A percentile compares a stretch with the other conserved stretches of the same genome.
These are phyloP conservation scores for Tenthredo distinguenda DNA, from an alignment of 2,888 invertebrate species.

Conservation along the genomic window DNA sequence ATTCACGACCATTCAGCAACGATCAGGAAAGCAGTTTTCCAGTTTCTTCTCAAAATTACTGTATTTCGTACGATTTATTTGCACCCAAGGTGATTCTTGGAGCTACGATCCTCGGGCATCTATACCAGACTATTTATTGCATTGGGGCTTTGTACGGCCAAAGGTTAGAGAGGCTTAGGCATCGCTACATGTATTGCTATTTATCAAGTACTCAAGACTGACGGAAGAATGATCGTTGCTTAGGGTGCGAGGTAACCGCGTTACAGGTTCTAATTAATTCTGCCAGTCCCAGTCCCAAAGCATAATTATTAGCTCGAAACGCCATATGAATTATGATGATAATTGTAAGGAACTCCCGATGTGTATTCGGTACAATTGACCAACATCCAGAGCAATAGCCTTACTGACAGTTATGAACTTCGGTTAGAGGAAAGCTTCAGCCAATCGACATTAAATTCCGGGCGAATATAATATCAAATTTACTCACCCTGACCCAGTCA, in stretches of 20 bases:
- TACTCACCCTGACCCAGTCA: not conserved
- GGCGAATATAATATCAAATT: constrained; percentile 11
- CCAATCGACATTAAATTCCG: not conserved
- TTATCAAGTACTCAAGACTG: not conserved
- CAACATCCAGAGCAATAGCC: not conserved
- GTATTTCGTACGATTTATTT: not conserved
- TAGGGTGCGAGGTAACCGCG: not conserved
- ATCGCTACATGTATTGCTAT: not conserved
- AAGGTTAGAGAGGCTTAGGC: not conserved
- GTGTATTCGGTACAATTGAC: constrained; percentile 6
- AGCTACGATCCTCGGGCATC: not conserved
- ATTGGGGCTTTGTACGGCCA: not conserved
- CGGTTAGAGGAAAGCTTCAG: not conserved
- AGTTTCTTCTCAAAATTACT: not conserved
- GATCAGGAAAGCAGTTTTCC: not conserved
- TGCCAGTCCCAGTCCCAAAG: not conserved
- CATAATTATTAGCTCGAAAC: not conserved
- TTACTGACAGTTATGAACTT: constrained; percentile 18
- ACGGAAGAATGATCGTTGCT: not conserved
- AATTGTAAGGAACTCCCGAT: not conserved
- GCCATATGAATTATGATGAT: not conserved
- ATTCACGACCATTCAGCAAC: not conserved
- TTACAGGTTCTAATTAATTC: constrained; percentile 8
- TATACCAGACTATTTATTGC: not conserved
- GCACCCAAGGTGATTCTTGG: not conserved